Evolutionary conservation across 2,888 invertebrate genomes (phyloP), one percentile per base, ranked within the genome.

Genomic region (Dasysyrphus albostriatus): DNA sequence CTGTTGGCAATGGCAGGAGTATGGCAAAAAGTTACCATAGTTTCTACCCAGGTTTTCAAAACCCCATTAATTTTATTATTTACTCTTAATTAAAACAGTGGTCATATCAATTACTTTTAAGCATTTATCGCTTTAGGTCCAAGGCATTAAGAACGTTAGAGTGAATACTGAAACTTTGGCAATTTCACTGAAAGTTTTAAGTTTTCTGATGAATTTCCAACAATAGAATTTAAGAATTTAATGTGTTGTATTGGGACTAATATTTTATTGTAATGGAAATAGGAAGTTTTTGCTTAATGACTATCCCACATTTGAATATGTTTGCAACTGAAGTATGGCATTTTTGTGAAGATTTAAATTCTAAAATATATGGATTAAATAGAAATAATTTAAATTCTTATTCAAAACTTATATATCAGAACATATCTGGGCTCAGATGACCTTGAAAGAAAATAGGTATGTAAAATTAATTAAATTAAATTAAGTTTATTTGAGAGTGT

Each of bases 91-190:
- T 61, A 61, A 19, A 59, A 12, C 7, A 39, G 37, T 39, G 59
- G 59, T 39, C 19, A 59, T 34, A 61, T 61, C 24, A 59, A 61
- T 39, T 39, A 59, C 14, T 61, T n/a, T 14, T 8, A 16, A 39
- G 59, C 24, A 14, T 61, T 61, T 42, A 2, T 10, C 12, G 19
- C 34, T 34, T 4, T 16, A 24, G 16, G 8, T 32, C 34, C 7
- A 29, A 19, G 2, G 5, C 32, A 34, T 34, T n/a, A 32, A 34
- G 9, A 56, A 7, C 7, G 14, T 6, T 0, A 6, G 0, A 51
- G 14, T 54, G 37, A 58, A 58, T 56, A 32, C 2, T 32, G 8
- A 32, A 56, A 37, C 37, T 58, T 58, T 16, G 10, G n/a, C 7
- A 19, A 14, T 37, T 16, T 16, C 1, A 16, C 10, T 16, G 0